Conservation (phyloP, 2,113 vertebrate genomes). For the Gorsachius goisagi region DNA sequence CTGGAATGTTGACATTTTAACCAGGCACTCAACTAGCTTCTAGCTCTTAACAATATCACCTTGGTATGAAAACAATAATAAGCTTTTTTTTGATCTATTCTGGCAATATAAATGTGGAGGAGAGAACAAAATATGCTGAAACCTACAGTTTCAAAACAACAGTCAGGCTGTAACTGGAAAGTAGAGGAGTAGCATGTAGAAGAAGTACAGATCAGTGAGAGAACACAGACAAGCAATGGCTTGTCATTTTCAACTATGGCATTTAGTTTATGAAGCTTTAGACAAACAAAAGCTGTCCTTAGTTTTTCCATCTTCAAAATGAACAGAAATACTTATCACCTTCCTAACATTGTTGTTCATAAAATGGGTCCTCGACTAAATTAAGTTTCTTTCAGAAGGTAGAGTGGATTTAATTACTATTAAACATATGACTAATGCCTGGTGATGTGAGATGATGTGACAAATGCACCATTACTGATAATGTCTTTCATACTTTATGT, state of each 20-base stretch:
- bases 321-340: not conserved
- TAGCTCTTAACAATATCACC: not conserved
- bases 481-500: not conserved
- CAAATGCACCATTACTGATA: not conserved
- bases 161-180: not conserved
- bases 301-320: not conserved
- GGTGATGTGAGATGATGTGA: not conserved
- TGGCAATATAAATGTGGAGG: not conserved
- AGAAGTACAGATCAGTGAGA: not conserved
- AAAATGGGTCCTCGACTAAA: not conserved
- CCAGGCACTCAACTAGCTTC: not conserved
- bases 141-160: not conserved
- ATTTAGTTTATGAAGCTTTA: not conserved
- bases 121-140: not conserved
- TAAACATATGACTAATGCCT: not conserved
- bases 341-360: not conserved
- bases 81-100: not conserved
- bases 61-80: not conserved
- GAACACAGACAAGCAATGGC: rapidly evolving
- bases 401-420: not conserved
- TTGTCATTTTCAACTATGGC: not conserved
- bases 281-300: not conserved
- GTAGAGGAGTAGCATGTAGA: not conserved
- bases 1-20: conserved; percentile 17
- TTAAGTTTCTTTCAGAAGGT: not conserved